These are phyloP conservation scores for Reinhardtius hippoglossoides DNA, from an alignment of 2,113 vertebrate genomes.

Conservation along the genomic window DNA sequence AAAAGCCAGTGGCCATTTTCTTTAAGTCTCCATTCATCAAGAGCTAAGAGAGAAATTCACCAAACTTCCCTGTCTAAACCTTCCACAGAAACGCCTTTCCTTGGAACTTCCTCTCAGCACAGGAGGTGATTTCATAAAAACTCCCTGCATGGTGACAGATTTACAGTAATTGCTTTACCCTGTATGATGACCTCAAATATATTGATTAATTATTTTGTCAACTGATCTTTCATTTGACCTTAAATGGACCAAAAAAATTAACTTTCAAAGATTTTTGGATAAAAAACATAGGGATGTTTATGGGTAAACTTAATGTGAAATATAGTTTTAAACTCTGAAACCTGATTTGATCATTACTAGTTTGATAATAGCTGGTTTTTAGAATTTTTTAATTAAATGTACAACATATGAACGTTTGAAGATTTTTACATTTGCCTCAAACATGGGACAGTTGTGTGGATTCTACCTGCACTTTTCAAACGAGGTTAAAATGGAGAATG, in stretches of 20 bases:
- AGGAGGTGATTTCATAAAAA: neutral
- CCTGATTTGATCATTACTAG: too few species aligned
- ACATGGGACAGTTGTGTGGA: too few species aligned
- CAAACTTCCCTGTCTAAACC: constrained; percentile 24
- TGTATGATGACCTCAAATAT: neutral
- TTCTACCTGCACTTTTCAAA: too few species aligned
- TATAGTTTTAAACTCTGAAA: too few species aligned
- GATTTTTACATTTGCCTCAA: too few species aligned
- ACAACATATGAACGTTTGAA: too few species aligned
- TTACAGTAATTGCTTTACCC: constrained; percentile 1
- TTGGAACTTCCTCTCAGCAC: neutral
- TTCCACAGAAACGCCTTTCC: constrained; percentile 11
- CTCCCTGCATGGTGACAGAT: neutral
- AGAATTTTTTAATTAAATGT: too few species aligned
- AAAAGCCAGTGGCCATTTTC: constrained; percentile 21
- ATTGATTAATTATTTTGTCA: neutral
- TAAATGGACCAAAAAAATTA: neutral
- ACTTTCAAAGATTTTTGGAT: neutral
- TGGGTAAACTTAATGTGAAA: too few species aligned
- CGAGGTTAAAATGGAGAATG: neutral
- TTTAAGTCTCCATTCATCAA: neutral
- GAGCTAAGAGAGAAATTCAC: constrained; percentile 27
- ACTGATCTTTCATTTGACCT: neutral
- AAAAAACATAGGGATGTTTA: neutral
- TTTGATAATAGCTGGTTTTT: too few species aligned